phyloP scores from a whole-genome alignment of 2,113 vertebrate species.

The Elaphurus davidianus region DNA sequence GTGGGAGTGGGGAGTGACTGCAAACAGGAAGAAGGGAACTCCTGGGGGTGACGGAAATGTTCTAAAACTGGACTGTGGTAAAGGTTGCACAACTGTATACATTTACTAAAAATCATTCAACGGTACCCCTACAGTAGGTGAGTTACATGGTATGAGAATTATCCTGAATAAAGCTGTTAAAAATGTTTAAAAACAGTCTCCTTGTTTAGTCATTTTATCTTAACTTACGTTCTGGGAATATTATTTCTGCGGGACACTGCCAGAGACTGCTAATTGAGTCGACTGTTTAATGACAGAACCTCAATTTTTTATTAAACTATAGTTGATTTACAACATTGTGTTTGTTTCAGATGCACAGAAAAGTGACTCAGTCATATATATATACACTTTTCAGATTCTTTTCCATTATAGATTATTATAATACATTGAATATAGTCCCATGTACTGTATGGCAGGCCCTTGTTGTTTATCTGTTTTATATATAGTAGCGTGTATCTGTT shows the following conservation, averaged over 20 bases:
- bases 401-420: background rate
- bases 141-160: background rate
- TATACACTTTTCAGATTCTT: background rate
- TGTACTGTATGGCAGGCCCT: background rate
- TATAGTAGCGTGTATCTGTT: background rate
- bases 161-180: slow-evolving; percentile 5
- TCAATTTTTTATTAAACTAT: background rate
- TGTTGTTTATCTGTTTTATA: background rate
- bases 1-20: background rate
- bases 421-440: background rate
- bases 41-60: background rate
- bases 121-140: background rate
- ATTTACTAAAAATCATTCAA: slow-evolving; percentile 18
- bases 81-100: background rate
- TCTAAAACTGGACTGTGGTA: slow-evolving; percentile 14
- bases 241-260: background rate
- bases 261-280: background rate
- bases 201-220: slow-evolving; percentile 28
- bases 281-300: background rate
- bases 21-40: background rate
- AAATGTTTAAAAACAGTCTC: slow-evolving; percentile 20
- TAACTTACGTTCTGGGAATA: background rate
- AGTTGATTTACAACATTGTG: background rate
- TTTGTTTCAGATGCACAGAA: background rate
- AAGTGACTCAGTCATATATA: background rate